Evolutionary conservation across 2,797 vertebrate species (phyloP).

Genomic region (Linurgus olivaceus): DNA sequence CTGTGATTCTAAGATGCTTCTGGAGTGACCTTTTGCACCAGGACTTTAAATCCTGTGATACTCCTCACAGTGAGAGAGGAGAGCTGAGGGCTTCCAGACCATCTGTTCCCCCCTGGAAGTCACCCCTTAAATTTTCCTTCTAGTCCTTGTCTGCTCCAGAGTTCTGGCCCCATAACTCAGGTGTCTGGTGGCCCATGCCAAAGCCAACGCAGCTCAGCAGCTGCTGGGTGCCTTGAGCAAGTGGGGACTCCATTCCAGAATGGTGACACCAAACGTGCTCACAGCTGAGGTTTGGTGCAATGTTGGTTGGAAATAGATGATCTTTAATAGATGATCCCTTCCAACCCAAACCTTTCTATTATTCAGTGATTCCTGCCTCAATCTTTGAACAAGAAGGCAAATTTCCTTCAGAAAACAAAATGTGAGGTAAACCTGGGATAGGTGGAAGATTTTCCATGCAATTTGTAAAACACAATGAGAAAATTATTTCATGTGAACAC

Average conservation of each 20-base stretch:
- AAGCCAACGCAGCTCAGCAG: background rate
- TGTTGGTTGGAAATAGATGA: background rate
- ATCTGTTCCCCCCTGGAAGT: background rate
- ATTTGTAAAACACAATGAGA: background rate
- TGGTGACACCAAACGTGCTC: background rate
- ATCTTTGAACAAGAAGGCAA: background rate
- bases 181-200: background rate
- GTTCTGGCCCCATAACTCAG: background rate
- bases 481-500: background rate
- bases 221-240: background rate
- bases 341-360: background rate
- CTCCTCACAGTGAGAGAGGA: background rate
- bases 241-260: background rate
- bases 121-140: background rate
- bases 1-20: rapidly evolving
- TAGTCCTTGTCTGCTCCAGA: background rate
- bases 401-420: background rate
- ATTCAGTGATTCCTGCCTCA: background rate
- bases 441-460: background rate
- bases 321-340: background rate
- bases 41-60: background rate
- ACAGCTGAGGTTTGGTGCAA: background rate
- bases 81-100: background rate
- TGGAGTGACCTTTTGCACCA: background rate
- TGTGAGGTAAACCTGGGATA: background rate